Conservation (phyloP, 2,797 vertebrate species). For the Bufotes viridis region DNA sequence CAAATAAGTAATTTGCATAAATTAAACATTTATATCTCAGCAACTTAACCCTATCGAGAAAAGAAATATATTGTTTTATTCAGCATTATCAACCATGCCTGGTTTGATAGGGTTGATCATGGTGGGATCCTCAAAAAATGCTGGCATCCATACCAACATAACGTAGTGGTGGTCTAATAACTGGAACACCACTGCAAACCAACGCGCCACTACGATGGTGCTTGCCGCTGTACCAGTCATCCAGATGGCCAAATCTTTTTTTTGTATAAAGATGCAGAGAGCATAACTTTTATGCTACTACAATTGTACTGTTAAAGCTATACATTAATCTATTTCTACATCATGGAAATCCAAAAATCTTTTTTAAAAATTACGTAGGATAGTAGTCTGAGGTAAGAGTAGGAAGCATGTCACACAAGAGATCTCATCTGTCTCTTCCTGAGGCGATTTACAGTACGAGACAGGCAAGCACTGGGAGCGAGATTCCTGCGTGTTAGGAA, state of each 20-base stretch:
- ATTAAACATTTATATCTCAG: no score
- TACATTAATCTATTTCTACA: background rate
- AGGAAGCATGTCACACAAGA: constrained; percentile 14
- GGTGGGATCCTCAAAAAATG: no score
- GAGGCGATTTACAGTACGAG: constrained; percentile 49
- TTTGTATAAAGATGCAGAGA: background rate
- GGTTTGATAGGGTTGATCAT: no score
- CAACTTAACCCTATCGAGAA: no score
- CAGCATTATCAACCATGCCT: no score
- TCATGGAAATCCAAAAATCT: background rate
- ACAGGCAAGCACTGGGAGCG: background rate
- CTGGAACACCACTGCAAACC: no score
- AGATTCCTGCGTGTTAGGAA: background rate
- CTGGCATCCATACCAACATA: no score
- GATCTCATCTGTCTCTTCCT: constrained; percentile 45
- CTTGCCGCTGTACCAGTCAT: background rate
- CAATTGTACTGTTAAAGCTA: background rate
- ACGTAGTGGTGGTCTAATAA: no score
- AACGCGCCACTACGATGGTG: background rate
- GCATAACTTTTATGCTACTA: background rate
- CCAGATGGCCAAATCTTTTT: background rate
- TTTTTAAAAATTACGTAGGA: background rate
- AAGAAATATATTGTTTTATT: no score
- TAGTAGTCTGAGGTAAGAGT: background rate
- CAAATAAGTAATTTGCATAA: no score